These are phyloP conservation scores for Drosophila putrida DNA, from an alignment of 2,888 invertebrate genomes.

Conservation along the genomic window DNA sequence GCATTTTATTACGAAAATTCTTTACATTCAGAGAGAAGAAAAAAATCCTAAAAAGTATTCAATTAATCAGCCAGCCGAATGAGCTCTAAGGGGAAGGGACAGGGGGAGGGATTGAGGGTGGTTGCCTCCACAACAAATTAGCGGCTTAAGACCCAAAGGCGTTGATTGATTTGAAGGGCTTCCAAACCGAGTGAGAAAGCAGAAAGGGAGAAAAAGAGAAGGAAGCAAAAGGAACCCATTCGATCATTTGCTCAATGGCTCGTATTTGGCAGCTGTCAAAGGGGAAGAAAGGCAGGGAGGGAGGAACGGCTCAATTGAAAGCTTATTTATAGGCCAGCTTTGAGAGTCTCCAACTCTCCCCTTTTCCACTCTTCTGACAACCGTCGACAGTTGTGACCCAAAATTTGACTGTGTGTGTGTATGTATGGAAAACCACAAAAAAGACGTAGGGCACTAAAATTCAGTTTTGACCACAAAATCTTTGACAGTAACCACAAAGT, in stretches of 20 bases:
- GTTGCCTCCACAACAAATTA: slow-evolving; percentile 57
- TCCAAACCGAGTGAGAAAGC: slow-evolving; percentile 8
- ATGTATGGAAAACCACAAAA: slow-evolving; percentile 44
- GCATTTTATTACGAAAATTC: slow-evolving; percentile 65
- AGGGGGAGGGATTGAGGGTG: neutral
- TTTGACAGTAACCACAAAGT: slow-evolving; percentile 48
- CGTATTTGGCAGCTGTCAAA: slow-evolving; percentile 66
- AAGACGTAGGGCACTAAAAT: slow-evolving; percentile 18
- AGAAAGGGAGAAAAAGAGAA: neutral
- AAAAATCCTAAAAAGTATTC: slow-evolving; percentile 54
- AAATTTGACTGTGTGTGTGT: slow-evolving; percentile 29
- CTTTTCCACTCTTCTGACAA: slow-evolving; percentile 31
- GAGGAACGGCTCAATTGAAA: slow-evolving; percentile 69
- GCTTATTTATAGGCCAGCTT: slow-evolving; percentile 64
- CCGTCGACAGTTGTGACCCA: slow-evolving; percentile 62
- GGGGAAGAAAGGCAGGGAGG: too few species aligned
- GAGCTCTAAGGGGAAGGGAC: neutral
- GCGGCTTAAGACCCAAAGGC: slow-evolving; percentile 65
- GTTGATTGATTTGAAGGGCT: slow-evolving; percentile 75
- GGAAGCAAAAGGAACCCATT: slow-evolving; percentile 11
- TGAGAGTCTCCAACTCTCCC: neutral
- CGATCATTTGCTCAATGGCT: slow-evolving; percentile 61
- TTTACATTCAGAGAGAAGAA: slow-evolving; percentile 47
- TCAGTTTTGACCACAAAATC: slow-evolving; percentile 52
- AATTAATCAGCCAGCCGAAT: slow-evolving; percentile 51